These are phyloP conservation scores for Scaptodrosophila latifasciaeformis DNA, from an alignment of 2,888 invertebrate species.

Conservation along the genomic window DNA sequence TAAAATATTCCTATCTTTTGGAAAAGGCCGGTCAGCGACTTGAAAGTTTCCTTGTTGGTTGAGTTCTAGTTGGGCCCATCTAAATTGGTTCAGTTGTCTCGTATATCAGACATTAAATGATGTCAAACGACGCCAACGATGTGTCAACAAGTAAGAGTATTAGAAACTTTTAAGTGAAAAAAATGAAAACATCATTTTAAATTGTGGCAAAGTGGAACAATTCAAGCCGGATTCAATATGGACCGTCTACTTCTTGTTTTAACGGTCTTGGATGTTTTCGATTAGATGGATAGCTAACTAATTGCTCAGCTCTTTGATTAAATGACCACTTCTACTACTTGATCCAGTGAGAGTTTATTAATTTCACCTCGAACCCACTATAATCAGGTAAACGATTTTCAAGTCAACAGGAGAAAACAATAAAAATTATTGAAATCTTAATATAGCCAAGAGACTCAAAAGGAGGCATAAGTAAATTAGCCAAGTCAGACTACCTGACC, in stretches of 20 bases:
- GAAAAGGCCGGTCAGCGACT: too few relatives aligned
- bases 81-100: conserved; percentile 30
- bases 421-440: not conserved
- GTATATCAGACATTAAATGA: conserved; percentile 9
- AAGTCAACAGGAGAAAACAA: not conserved
- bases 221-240: conserved; percentile 52
- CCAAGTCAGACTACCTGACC: conserved; percentile 30
- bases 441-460: not conserved
- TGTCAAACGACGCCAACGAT: conserved; percentile 17
- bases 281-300: conserved; percentile 19
- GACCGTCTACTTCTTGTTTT: not conserved
- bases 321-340: not conserved
- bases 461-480: not conserved
- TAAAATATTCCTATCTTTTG: too few relatives aligned
- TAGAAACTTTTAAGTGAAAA: conserved; percentile 29
- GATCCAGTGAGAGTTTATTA: conserved; percentile 60
- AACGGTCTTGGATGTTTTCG: conserved; percentile 34
- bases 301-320: conserved; percentile 32
- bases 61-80: too few relatives aligned
- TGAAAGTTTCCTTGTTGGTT: too few relatives aligned
- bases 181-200: conserved; percentile 28
- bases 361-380: conserved; percentile 26
- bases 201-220: conserved; percentile 53
- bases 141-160: conserved; percentile 34
- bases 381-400: conserved; percentile 31